Percentiles rank a stretch among this genome's conserved stretches.
These are phyloP conservation scores for Lophius americanus DNA, from an alignment of 2,797 vertebrate species.

Conservation along the genomic window DNA sequence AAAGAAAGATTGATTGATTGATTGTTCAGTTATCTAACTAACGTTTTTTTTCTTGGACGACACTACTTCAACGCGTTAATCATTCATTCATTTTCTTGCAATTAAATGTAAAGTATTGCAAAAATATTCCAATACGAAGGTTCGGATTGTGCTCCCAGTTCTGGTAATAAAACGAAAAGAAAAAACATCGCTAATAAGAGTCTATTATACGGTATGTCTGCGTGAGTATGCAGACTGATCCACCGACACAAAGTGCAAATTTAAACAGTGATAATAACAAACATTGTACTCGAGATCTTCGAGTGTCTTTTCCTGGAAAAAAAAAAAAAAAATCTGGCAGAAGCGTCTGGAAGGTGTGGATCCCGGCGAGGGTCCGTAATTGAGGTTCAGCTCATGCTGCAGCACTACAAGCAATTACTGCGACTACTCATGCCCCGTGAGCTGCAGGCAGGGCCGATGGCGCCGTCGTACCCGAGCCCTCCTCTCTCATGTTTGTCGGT, in stretches of 20 bases:
- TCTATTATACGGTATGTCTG: not conserved
- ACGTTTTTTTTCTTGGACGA: no score
- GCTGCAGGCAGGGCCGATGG: conserved; percentile 62
- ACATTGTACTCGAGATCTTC: conserved; percentile 21
- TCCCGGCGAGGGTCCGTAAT: conserved; percentile 62
- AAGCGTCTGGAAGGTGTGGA: conserved; percentile 38
- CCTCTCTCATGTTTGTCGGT: conserved; percentile 73
- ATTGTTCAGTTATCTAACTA: no score
- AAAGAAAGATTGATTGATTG: no score
- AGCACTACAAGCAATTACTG: conserved; percentile 72
- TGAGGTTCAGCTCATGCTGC: conserved; percentile 73
- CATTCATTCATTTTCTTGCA: no score
- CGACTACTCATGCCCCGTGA: conserved; percentile 41
- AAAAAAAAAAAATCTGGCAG: conserved; percentile 11
- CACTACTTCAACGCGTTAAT: no score
- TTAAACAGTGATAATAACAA: conserved; percentile 31
- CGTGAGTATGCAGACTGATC: conserved; percentile 2
- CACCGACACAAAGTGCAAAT: conserved; percentile 1
- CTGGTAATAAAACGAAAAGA: not conserved
- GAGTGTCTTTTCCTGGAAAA: not conserved
- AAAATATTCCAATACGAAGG: no score
- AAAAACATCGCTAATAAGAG: not conserved
- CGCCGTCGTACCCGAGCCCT: conserved; percentile 43
- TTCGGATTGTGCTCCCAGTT: no score
- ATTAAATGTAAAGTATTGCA: no score